phyloP scores from a whole-genome alignment of 2,797 vertebrate genomes.

The Poeciliopsis gracilis region DNA sequence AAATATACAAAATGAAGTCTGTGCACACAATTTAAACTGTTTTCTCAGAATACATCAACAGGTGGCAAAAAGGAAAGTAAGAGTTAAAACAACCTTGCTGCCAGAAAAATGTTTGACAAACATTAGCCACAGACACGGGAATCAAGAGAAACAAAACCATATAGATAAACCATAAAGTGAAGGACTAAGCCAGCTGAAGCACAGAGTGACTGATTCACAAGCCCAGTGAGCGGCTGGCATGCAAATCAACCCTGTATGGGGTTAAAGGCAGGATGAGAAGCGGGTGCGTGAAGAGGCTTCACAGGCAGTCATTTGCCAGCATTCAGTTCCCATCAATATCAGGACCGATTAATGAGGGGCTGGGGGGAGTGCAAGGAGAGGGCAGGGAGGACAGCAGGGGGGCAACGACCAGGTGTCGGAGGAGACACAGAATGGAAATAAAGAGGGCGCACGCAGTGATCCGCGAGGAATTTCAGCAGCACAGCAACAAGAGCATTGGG shows the following conservation, averaged over 20 bases:
- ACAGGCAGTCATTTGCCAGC: slow-evolving; percentile 79
- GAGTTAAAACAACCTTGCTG: slow-evolving; percentile 41
- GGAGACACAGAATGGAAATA: slow-evolving; percentile 81
- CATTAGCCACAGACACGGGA: slow-evolving; percentile 33
- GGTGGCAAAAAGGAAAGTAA: slow-evolving; percentile 57
- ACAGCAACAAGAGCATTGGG: slow-evolving; percentile 57
- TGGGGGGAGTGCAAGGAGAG: slow-evolving; percentile 52
- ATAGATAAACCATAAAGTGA: slow-evolving; percentile 45
- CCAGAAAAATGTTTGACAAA: slow-evolving; percentile 32
- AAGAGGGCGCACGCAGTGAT: slow-evolving; percentile 83
- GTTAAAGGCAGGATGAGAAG: slow-evolving; percentile 64
- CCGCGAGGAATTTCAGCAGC: slow-evolving; percentile 79
- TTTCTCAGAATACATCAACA: slow-evolving; percentile 61
- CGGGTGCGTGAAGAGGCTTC: slow-evolving; percentile 66
- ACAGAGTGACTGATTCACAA: slow-evolving; percentile 77
- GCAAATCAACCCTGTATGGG: slow-evolving; percentile 78
- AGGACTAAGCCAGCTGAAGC: slow-evolving; percentile 51
- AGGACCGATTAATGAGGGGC: slow-evolving; percentile 83
- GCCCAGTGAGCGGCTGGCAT: slow-evolving; percentile 70
- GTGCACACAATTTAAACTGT: slow-evolving; percentile 9
- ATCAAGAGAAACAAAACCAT: slow-evolving; percentile 33
- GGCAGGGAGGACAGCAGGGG: slow-evolving; percentile 36
- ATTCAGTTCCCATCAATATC: slow-evolving; percentile 87
- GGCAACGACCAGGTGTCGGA: slow-evolving; percentile 79
- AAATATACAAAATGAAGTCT: slow-evolving; percentile 20